Evolutionary conservation across 2,113 vertebrate genomes (phyloP).

Genomic region (Peromyscus californicus): DNA sequence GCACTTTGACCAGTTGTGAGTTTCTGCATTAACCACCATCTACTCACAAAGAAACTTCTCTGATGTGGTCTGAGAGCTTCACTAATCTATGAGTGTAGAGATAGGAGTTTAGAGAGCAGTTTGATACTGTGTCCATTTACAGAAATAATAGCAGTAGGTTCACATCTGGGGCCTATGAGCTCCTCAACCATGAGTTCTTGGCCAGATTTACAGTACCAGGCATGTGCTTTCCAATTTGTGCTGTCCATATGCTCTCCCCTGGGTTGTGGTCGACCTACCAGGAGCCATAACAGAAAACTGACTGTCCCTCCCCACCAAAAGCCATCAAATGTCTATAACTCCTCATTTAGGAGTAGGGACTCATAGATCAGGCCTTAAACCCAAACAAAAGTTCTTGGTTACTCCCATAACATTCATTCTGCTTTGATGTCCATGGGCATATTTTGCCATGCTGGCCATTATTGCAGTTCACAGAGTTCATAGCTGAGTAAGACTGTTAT

Average conservation of each 20-base stretch:
- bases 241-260: not conserved
- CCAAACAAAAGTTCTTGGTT: not conserved
- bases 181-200: not conserved
- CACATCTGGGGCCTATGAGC: not conserved
- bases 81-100: not conserved
- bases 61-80: not conserved
- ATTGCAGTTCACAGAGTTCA: not conserved
- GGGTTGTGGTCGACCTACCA: not conserved
- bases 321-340: too few relatives aligned
- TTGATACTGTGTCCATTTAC: not conserved
- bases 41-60: not conserved
- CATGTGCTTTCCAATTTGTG: not conserved
- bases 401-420: not conserved
- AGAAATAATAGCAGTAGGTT: not conserved
- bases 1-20: not conserved
- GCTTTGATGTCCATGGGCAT: not conserved
- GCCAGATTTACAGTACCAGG: not conserved
- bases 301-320: not conserved
- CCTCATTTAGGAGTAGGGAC: not conserved
- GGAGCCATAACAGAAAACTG: not conserved
- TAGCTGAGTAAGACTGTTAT: not conserved
- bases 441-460: not conserved
- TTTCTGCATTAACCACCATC: not conserved
- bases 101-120: not conserved
- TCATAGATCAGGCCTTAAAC: not conserved